Percentiles rank a stretch among this genome's conserved stretches.
Evolutionary conservation across 2,113 vertebrate genomes (phyloP).

Genomic region (Charina bottae): DNA sequence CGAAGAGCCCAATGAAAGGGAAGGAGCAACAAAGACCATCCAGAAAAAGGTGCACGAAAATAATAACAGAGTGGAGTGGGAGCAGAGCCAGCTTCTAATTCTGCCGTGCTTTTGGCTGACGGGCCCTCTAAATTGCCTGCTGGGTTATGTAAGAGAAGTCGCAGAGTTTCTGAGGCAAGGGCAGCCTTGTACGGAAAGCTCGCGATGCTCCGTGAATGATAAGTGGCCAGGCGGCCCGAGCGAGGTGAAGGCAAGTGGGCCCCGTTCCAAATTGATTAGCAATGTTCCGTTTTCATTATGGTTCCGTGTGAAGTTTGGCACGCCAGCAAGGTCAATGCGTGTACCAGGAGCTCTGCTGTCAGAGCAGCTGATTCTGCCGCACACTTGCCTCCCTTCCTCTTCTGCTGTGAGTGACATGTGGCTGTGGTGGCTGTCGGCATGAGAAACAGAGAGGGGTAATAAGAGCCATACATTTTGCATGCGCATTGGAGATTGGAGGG

Average conservation of each 20-base stretch:
- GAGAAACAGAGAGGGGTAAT: slow-evolving; percentile 74
- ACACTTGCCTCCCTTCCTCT: background rate
- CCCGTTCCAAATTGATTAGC: slow-evolving; percentile 64
- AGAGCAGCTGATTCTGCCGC: slow-evolving; percentile 36
- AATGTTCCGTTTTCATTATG: slow-evolving; percentile 60
- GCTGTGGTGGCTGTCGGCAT: slow-evolving; percentile 30
- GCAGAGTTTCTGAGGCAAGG: slow-evolving; percentile 65
- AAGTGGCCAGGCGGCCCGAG: slow-evolving; percentile 37
- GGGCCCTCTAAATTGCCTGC: slow-evolving; percentile 56
- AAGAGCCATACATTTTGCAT: slow-evolving; percentile 78
- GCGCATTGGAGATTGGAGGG: slow-evolving; percentile 64
- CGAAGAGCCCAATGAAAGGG: background rate
- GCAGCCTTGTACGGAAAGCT: slow-evolving; percentile 54
- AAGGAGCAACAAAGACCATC: background rate
- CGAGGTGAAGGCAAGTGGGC: slow-evolving; percentile 38
- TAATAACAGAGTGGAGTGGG: background rate
- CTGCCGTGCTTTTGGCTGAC: slow-evolving; percentile 35
- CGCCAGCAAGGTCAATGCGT: slow-evolving; percentile 39
- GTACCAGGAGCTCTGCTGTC: slow-evolving; percentile 8
- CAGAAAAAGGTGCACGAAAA: slow-evolving; percentile 1
- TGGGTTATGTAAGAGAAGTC: slow-evolving; percentile 68
- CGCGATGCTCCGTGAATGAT: slow-evolving; percentile 57
- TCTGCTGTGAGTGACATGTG: background rate
- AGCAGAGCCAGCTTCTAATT: background rate
- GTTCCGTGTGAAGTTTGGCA: slow-evolving; percentile 46